phyloP scores from a whole-genome alignment of 2,797 vertebrate species.

The Taeniopygia guttata region DNA sequence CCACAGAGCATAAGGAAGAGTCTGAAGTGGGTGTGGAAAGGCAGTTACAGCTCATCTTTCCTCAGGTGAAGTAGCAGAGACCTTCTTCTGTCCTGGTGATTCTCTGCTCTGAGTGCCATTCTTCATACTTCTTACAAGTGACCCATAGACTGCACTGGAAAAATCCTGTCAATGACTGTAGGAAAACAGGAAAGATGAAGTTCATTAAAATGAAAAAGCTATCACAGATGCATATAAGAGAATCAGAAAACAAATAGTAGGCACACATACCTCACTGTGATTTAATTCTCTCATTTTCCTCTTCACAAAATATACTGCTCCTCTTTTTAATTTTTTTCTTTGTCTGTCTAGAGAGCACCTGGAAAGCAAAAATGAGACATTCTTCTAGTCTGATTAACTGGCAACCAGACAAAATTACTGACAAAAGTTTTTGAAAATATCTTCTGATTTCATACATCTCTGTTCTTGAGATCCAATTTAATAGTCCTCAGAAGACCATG shows the following conservation, averaged over 20 bases:
- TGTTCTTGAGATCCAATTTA: background rate
- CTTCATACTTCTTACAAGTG: background rate
- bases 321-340: background rate
- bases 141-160: background rate
- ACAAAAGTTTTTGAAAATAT: background rate
- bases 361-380: background rate
- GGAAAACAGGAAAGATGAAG: background rate
- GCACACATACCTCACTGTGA: background rate
- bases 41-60: background rate
- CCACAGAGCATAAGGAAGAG: background rate
- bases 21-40: background rate
- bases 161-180: fast-evolving
- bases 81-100: background rate
- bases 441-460: background rate
- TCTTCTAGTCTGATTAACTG: background rate
- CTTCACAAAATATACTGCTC: background rate
- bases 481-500: background rate
- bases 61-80: background rate
- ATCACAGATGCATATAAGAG: fast-evolving
- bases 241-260: background rate
- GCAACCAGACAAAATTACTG: background rate
- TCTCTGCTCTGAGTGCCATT: background rate
- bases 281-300: background rate
- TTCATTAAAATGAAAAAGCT: background rate
- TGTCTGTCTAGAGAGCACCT: background rate